Base-by-base conservation (phyloP, 2,797 vertebrate species). In the Labroides dimidiatus region DNA sequence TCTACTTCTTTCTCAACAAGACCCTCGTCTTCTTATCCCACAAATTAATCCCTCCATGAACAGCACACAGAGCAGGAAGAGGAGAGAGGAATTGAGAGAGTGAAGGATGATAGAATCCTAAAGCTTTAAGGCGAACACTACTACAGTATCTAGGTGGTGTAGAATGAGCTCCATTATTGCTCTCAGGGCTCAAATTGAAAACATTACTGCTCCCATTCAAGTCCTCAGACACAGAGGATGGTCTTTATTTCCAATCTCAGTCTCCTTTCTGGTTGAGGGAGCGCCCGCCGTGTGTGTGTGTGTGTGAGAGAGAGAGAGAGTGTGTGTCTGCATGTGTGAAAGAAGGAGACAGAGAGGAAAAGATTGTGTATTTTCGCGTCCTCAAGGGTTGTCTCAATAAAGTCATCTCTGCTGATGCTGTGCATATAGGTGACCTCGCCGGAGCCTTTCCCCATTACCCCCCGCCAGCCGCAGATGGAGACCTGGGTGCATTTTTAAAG, bases 131-230 rank as follows among this genome's bases (percentile, higher is more conserved):
- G 69, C 57, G 80, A 87, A 78, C 80, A 80, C 72, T 59, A 69
- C 85, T 85, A 89, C 83, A 84, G 87, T 89, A 87, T 90, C 81
- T 80, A 75, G 83, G 84, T 82, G 86, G 77, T 90, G 90, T 89
- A 84, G 89, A 91, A 92, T 90, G 89, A 90, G 89, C 86, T 90
- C 90, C 79, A 89, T 93, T 92, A 91, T 92, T 88, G 86, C 87
- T 90, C 91, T 92, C 89, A 61, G 80, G 82, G 82, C 91, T 91
- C 88, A 90, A 91, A 93, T 93, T 91, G 90, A 92, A 92, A 92
- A 91, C 90, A 91, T 92, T 93, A 91, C 89, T 80, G 84, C 84
- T 85, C 72, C 89, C 80, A 91, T 92, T 93, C 90, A 91, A 87
- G 84, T 88, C 82, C 86, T 90, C 87, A 91, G 84, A 92, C 89